Evolutionary conservation across 2,113 vertebrate species (phyloP), one percentile per base, ranked within the genome.

Genomic region (Caranx melampygus): DNA sequence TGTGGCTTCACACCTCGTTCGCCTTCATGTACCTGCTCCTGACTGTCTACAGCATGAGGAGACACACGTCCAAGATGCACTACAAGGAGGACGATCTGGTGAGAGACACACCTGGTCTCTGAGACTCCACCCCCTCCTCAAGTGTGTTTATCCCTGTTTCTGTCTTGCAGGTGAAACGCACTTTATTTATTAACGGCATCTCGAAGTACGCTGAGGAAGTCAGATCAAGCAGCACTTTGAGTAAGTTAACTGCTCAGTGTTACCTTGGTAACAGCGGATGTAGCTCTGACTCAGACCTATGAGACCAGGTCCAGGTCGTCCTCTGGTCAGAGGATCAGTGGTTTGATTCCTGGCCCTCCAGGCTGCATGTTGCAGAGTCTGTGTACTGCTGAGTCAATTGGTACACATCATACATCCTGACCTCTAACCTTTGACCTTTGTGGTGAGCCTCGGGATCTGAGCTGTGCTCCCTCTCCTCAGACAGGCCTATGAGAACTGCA

Each of bases 151-250:
- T 42, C 51, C 64, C 54, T 47, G 20, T 20, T 61, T 21, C 2
- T 84, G 71, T 61, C 8, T 84, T 79, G 11, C 90, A 99, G 98
- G 97, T 99, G 83, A 99, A 99, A 86, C 94, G 97, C 74, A 99
- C 98, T 72, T 96, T 99, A 14, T 99, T 99, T 83, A 99, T 99
- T 68, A 99, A 97, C 6, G 97, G 97, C 12, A 98, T 99, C 85
- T 99, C 97, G 68, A 99, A 97, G 85, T 99, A 99, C 0, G 97
- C 98, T 0, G 97, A 98, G 87, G 95, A 98, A 95, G 91, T 68
- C 96, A 99, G 78, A 99, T 99, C 92, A 99, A 98, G 81, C 97
- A 97, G 79, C 98, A 99, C 93, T 98, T 99, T 93, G 97, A 99
- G 97, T 99, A 81, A n/a, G 94, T 89, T 57, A 21, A 42, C 31